Evolutionary conservation across 2,888 invertebrate species (phyloP).

Genomic region (Frankliniella intonsa): DNA sequence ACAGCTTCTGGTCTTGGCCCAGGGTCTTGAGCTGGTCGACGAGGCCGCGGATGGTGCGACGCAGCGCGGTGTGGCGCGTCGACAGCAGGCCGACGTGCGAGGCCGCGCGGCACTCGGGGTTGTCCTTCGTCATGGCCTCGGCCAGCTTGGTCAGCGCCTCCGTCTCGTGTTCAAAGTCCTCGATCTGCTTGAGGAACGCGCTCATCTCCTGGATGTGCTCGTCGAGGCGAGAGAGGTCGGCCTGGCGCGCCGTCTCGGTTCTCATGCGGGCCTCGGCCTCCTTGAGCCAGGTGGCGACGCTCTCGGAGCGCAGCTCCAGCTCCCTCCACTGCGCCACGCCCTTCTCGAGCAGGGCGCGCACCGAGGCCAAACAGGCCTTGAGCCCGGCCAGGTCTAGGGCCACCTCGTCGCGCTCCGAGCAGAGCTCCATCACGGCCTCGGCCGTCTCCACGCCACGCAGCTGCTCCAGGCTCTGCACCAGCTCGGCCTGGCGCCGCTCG

Average conservation of each 20-base stretch:
- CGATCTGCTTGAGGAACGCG: conserved; percentile 59
- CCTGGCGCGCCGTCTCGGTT: conserved; percentile 65
- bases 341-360: conserved; percentile 59
- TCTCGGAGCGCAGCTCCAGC: conserved; percentile 72
- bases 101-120: conserved; percentile 76
- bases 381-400: conserved; percentile 67
- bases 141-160: conserved; percentile 63
- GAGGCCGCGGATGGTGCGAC: conserved; percentile 65
- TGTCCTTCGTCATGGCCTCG: conserved; percentile 66
- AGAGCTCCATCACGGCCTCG: conserved; percentile 62
- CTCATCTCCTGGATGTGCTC: conserved; percentile 64
- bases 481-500: conserved; percentile 59
- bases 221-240: conserved; percentile 63
- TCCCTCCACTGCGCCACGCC: conserved; percentile 73
- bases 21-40: conserved; percentile 68
- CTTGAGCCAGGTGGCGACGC: conserved; percentile 70
- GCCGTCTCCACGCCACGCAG: conserved; percentile 69
- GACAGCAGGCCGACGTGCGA: conserved; percentile 76
- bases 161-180: conserved; percentile 61
- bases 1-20: conserved; percentile 64
- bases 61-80: conserved; percentile 68
- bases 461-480: conserved; percentile 66
- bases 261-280: conserved; percentile 72
- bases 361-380: conserved; percentile 50
- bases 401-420: conserved; percentile 63